Evolutionary conservation across 2,797 vertebrate species (phyloP).

Genomic region (Bryconaethiops microstoma): DNA sequence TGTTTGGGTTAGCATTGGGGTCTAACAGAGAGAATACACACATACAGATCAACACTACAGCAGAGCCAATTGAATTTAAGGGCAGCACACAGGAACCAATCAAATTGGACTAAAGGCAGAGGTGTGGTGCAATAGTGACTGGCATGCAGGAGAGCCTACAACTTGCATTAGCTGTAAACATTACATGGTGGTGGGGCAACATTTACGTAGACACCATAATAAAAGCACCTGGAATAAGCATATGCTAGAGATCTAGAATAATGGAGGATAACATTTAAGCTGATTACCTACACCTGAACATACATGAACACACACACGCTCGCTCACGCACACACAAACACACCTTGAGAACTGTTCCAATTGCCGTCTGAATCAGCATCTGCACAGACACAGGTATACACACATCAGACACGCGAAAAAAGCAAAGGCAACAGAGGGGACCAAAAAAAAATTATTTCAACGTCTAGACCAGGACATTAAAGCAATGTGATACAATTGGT

Average conservation of each 20-base stretch:
- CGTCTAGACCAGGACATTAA: no score
- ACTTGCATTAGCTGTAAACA: slow-evolving; percentile 23
- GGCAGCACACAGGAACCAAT: slow-evolving; percentile 20
- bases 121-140: slow-evolving; percentile 53
- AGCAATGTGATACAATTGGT: no score
- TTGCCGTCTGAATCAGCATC: slow-evolving; percentile 84
- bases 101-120: slow-evolving; percentile 35
- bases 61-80: slow-evolving; percentile 10
- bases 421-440: slow-evolving; percentile 31
- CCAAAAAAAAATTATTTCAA: neutral
- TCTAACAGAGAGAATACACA: slow-evolving; percentile 66
- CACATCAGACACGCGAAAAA: slow-evolving; percentile 54
- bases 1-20: slow-evolving; percentile 87
- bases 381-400: slow-evolving; percentile 79
- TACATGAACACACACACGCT: neutral
- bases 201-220: neutral
- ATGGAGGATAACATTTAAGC: no score
- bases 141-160: slow-evolving; percentile 69
- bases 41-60: slow-evolving; percentile 51
- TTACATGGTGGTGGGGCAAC: slow-evolving; percentile 15
- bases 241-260: no score
- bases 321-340: slow-evolving; percentile 63
- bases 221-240: slow-evolving; percentile 70
- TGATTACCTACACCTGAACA: neutral
- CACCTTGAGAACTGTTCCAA: slow-evolving; percentile 86